phyloP scores from a whole-genome alignment of 2,888 invertebrate species.

The Laspeyria flexula region DNA sequence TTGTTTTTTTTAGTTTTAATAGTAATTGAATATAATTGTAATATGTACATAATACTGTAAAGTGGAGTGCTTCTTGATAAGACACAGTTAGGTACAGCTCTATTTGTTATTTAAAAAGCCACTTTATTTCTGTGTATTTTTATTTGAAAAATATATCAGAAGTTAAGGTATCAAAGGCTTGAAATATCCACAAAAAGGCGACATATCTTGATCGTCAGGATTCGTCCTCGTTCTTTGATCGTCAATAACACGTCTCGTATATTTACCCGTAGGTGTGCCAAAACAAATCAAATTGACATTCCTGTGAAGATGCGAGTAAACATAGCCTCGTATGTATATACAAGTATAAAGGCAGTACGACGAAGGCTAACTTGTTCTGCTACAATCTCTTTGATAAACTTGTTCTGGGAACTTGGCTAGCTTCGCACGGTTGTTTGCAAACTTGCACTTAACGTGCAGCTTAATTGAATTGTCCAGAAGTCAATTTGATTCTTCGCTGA shows the following conservation, averaged over 20 bases:
- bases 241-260: constrained; percentile 28
- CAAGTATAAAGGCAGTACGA: constrained; percentile 43
- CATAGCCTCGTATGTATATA: constrained; percentile 33
- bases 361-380: constrained; percentile 74
- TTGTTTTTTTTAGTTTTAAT: too few relatives aligned
- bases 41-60: too few relatives aligned
- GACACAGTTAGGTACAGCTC: too few relatives aligned
- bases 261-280: constrained; percentile 35
- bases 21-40: too few relatives aligned
- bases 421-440: constrained; percentile 74
- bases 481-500: constrained; percentile 74
- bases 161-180: constrained; percentile 29
- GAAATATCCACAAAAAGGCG: constrained; percentile 22
- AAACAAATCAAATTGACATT: constrained; percentile 46
- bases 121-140: too few relatives aligned
- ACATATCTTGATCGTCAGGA: constrained; percentile 16
- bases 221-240: constrained; percentile 31
- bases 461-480: constrained; percentile 83
- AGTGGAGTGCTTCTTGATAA: too few relatives aligned
- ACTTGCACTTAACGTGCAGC: constrained; percentile 79
- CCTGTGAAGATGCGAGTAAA: constrained; percentile 41
- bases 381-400: constrained; percentile 73
- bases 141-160: constrained; percentile 13
- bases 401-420: constrained; percentile 65
- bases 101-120: too few relatives aligned